These are phyloP conservation scores for Aspidoscelis tigris DNA, from an alignment of 2,113 vertebrate genomes.

Conservation along the genomic window DNA sequence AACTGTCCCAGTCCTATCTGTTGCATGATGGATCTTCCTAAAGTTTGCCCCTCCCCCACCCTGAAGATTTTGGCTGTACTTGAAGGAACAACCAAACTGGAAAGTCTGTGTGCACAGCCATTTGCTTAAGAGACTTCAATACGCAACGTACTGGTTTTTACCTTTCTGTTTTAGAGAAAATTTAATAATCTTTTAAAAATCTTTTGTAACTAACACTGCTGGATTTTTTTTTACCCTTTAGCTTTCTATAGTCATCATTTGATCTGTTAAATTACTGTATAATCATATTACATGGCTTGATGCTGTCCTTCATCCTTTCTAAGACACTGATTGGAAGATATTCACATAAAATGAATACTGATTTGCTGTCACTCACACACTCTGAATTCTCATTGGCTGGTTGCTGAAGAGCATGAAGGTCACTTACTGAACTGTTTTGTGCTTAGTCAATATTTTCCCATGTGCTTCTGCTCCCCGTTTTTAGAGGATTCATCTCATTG, in stretches of 20 bases:
- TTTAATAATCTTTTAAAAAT: constrained; percentile 52
- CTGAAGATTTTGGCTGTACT: no score
- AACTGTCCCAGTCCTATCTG: neutral
- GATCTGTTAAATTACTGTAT: constrained; percentile 59
- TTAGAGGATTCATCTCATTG: constrained; percentile 65
- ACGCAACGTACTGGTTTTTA: neutral
- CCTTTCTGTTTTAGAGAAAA: constrained; percentile 27
- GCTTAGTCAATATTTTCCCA: constrained; percentile 70
- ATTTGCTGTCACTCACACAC: constrained; percentile 56
- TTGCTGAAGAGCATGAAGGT: constrained; percentile 62
- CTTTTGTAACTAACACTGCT: constrained; percentile 49
- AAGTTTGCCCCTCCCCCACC: no score
- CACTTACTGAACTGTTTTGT: constrained; percentile 62
- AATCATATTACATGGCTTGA: constrained; percentile 68
- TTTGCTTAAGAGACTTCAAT: neutral
- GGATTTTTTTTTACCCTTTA: constrained; percentile 59
- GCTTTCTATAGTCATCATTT: constrained; percentile 58
- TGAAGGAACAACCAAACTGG: no score
- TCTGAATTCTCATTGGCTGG: constrained; percentile 62
- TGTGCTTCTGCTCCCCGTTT: constrained; percentile 64
- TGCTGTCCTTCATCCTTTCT: constrained; percentile 60
- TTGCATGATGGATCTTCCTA: no score
- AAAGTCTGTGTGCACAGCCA: neutral
- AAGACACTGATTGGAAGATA: constrained; percentile 25
- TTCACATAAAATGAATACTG: constrained; percentile 59